Evolutionary conservation across 2,113 vertebrate species (phyloP).

Genomic region (Oreochromis niloticus): DNA sequence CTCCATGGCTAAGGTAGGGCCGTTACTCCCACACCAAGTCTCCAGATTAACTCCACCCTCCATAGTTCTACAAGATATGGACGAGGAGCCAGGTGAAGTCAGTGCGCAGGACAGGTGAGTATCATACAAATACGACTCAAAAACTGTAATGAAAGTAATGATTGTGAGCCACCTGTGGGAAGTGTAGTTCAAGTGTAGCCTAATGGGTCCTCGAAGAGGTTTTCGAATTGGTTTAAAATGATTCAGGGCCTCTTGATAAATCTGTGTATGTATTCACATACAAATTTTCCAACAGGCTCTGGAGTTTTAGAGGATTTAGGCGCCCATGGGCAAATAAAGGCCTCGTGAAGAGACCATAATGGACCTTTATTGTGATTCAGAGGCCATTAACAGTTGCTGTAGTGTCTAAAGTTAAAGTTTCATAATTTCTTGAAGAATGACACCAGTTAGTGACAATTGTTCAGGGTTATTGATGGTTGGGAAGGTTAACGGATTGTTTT

Average conservation of each 20-base stretch:
- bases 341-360: background rate
- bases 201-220: background rate
- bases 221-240: background rate
- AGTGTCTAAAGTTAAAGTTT: background rate
- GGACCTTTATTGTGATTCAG: background rate
- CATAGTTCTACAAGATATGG: conserved; percentile 29
- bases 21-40: background rate
- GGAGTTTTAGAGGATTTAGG: background rate
- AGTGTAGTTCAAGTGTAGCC: background rate
- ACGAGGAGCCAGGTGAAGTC: conserved; percentile 7
- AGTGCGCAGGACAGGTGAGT: conserved; percentile 1
- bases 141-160: accelerated
- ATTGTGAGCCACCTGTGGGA: accelerated
- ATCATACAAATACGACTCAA: accelerated
- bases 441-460: background rate
- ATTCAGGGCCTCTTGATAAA: background rate
- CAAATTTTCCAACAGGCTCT: background rate
- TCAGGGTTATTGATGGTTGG: background rate
- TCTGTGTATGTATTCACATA: background rate
- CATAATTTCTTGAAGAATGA: background rate
- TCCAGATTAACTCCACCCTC: background rate
- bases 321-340: background rate
- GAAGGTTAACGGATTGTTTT: background rate
- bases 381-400: background rate
- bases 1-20: conserved; percentile 51